Base-by-base conservation (phyloP, 2,888 invertebrate genomes). In the Actias luna region DNA sequence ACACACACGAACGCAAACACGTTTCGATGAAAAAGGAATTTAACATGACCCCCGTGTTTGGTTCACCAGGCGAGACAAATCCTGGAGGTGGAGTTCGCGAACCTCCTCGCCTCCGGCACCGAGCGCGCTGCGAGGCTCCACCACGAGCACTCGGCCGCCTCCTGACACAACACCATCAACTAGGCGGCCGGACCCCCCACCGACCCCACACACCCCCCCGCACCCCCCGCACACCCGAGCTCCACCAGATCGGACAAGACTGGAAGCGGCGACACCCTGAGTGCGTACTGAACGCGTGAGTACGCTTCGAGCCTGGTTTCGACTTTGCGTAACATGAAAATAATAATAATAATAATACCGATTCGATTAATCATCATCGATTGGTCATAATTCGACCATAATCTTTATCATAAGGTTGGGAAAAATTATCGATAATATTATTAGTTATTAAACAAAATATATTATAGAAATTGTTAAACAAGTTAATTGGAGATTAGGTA, bases 21-120 rank as follows among this genome's bases (percentile, higher is more conserved):
- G 5, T 7, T 33, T 33, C 8, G 8, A 33, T 33, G 33, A 33
- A 33, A 33, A 33, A 59, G 4, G 5, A 5, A 59, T 59, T 39
- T 33, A 33, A 2, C 12, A 29, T 10, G 36, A 10, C n/a, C 12
- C 33, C 35, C 4, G n/a, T 35, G 35, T 39, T 29, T 16, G 35
- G n/a, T 68, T 69, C n/a, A n/a, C 0, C 86, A 98, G 98, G 97
- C 97, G 79, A 95, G 99, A 68, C 98, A 98, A 91, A 93, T 96
- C 79, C 93, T 99, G 80, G 98, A 99, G 84, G 93, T 96, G 88
- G 99, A 99, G 93, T 99, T 98, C 89, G 94, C 95, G 81, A 97
- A 96, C 87, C 94, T 99, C 77, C 90, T 99, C 73, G 95, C 96
- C 76, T 93, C 94, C 69, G 97, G 97, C 78, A 98, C 98, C 65